These are phyloP conservation scores for Ricordea florida DNA, from an alignment of 92 coral and sea anemone genomes.

Conservation along the genomic window DNA sequence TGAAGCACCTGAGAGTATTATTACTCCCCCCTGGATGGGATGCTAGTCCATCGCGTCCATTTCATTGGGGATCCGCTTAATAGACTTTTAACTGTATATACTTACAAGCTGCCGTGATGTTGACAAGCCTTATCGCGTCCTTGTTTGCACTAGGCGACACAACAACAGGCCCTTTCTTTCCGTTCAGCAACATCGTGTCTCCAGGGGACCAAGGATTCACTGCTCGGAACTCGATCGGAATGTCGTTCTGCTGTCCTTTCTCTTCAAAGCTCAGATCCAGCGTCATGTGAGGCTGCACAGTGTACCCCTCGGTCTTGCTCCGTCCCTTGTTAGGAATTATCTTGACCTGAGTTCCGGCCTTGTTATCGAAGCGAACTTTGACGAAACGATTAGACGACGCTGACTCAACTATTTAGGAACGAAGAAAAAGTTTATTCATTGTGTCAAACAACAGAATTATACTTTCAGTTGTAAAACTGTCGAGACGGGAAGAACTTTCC, in stretches of 20 bases:
- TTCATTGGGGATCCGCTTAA: background rate
- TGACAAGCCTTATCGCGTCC: slow-evolving; percentile 40
- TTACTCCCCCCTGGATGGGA: no score
- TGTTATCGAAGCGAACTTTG: slow-evolving; percentile 93
- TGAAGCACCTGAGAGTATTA: no score
- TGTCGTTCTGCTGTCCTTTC: slow-evolving; percentile 88
- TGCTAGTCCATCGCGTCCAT: no score
- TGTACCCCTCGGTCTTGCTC: slow-evolving; percentile 88
- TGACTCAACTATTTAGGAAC: slow-evolving; percentile 67
- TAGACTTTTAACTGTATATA: background rate
- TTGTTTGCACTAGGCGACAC: slow-evolving; percentile 82
- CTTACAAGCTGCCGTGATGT: slow-evolving; percentile 84
- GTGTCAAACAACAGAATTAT: no score
- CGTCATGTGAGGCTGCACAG: slow-evolving; percentile 94
- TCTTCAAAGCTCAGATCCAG: slow-evolving; percentile 89
- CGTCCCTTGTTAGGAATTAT: slow-evolving; percentile 94
- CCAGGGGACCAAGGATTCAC: slow-evolving; percentile 70
- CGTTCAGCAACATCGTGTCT: slow-evolving; percentile 76
- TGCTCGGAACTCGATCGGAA: slow-evolving; percentile 92
- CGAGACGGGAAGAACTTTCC: no score
- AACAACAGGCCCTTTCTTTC: slow-evolving; percentile 73
- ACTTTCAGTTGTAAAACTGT: no score
- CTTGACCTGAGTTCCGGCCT: slow-evolving; percentile 84
- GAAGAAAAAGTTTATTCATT: background rate
- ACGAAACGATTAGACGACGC: slow-evolving; percentile 90